phyloP scores from a whole-genome alignment of 2,113 vertebrate species.

The Phalacrocorax aristotelis region DNA sequence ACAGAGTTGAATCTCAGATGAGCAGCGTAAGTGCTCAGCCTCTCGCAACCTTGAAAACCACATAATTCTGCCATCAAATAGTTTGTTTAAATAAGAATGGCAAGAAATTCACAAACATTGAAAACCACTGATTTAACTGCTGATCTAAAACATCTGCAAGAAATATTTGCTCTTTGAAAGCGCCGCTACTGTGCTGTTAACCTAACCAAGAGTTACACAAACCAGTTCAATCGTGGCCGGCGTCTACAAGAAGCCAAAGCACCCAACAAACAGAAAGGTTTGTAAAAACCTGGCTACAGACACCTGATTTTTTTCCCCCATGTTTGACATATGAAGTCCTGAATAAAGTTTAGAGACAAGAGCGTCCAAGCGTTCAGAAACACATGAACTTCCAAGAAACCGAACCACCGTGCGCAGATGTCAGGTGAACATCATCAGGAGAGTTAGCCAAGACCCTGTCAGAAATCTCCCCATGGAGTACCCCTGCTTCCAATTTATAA shows the following conservation, averaged over 20 bases:
- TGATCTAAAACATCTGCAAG: slow-evolving; percentile 50
- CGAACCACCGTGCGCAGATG: accelerated
- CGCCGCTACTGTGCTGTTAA: background rate
- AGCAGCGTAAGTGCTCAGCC: background rate
- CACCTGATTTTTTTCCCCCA: background rate
- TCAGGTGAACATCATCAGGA: background rate
- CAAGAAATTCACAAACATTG: slow-evolving; percentile 1
- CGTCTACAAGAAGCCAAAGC: background rate
- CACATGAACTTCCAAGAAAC: background rate
- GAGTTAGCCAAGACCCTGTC: background rate
- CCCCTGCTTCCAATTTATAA: background rate
- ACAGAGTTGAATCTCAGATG: background rate
- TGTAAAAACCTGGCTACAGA: background rate
- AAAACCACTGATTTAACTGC: background rate
- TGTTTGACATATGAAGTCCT: background rate
- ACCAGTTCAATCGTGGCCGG: background rate
- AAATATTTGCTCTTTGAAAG: background rate
- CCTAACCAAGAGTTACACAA: background rate
- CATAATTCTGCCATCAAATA: slow-evolving; percentile 5
- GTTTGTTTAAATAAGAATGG: slow-evolving; percentile 42
- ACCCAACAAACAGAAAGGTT: background rate
- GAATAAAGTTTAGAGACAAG: background rate
- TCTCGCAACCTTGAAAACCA: background rate
- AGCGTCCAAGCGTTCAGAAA: background rate
- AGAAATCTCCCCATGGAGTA: background rate